Base-by-base conservation (phyloP, 2,113 vertebrate species). In the Petrocephalus zakoni region DNA sequence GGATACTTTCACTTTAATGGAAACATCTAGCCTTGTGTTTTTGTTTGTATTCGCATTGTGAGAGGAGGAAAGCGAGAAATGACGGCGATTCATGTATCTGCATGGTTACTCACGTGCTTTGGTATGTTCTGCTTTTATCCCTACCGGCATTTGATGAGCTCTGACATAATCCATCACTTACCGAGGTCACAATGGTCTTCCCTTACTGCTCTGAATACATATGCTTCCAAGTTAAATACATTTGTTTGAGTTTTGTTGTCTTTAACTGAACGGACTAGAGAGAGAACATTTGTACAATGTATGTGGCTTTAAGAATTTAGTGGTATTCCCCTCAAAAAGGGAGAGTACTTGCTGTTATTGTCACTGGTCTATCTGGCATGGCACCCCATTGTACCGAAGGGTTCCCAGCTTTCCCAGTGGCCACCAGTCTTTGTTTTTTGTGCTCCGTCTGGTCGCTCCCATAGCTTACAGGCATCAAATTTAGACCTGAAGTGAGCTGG, bases 51-150 rank as follows among this genome's bases (percentile, higher is more conserved):
- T 34, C 25, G 17, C 82, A 68, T 51, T 68, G n/a, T 72, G 13
- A 51, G 42, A 52, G 29, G 56, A n/a, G 52, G 84, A 47, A 82
- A 42, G 64, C 68, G 55, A 42, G 25, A 82, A 55, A 49, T 68
- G 25, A 75, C 10, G 10, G 61, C 17, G 46, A 55, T 55, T 53
- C 6, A 55, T 86, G 25, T 87, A 95, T 94, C 90, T 96, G 96
- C 95, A 96, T 96, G 95, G 95, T 93, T 95, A 89, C 88, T 94
- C 94, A 93, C 93, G 93, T 94, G 94, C 95, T 96, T 89, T 82
- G 47, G 72, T 53, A 42, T 53, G 22, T 72, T 61, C 47, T 61
- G 46, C 22, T 10, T 29, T 78, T 29, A 56, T 88, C 61, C 47
- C 46, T 82, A 51, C 9, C n/a, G 61, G n/a, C n/a, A 25, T 25